These are phyloP conservation scores for Xestia c-nigrum DNA, from an alignment of 2,888 invertebrate genomes.

Conservation along the genomic window DNA sequence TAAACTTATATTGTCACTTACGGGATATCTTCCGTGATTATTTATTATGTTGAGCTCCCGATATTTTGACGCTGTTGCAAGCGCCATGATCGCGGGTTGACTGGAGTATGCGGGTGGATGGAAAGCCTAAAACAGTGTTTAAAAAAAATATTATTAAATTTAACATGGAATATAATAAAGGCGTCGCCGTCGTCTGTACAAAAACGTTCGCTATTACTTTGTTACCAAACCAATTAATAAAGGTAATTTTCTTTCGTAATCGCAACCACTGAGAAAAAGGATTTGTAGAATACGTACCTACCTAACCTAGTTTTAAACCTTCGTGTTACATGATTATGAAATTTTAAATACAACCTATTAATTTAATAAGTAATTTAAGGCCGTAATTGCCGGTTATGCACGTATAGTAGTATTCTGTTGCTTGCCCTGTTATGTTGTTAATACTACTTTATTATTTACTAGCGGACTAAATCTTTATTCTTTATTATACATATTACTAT, in stretches of 20 bases:
- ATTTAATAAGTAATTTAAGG: constrained; percentile 19
- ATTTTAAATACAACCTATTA: constrained; percentile 16
- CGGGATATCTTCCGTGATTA: too few species aligned
- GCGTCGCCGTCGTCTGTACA: too few species aligned
- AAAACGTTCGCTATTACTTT: background rate
- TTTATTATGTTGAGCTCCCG: too few species aligned
- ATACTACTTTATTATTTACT: background rate
- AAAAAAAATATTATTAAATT: too few species aligned
- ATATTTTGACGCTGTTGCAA: too few species aligned
- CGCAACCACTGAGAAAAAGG: constrained; percentile 8
- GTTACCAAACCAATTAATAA: constrained; percentile 13
- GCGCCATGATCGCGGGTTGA: too few species aligned
- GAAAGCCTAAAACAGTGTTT: too few species aligned
- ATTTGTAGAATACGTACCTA: constrained; percentile 17
- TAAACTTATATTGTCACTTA: too few species aligned
- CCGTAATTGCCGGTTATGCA: background rate
- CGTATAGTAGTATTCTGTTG: background rate
- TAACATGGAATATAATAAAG: constrained; percentile 16
- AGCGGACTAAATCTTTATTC: too few species aligned
- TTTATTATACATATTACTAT: too few species aligned
- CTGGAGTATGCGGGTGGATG: too few species aligned
- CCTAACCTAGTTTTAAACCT: background rate
- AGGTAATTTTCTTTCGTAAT: background rate
- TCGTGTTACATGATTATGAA: constrained; percentile 26
- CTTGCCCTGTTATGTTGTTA: constrained; percentile 1